Conservation (phyloP, 1,140 invertebrate species). For the Colletes gigas region DNA sequence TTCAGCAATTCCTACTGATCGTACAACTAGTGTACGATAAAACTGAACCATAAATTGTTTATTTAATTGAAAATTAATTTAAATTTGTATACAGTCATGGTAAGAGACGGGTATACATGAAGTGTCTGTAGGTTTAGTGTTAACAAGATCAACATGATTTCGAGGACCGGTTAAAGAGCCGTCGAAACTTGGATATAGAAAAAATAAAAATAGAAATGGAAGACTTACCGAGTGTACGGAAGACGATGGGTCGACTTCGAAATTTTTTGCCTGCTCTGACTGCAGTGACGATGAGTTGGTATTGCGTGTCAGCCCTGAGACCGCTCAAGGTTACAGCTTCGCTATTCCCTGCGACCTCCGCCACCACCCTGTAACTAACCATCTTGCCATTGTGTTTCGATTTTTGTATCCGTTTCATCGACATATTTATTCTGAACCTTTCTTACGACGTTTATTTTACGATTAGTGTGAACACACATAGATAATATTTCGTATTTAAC, state of each 20-base stretch:
- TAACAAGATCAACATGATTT: no score
- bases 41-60: no score
- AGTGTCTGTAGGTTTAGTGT: no score
- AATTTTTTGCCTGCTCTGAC: constrained; percentile 89
- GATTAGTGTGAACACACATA: neutral
- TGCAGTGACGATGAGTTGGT: constrained; percentile 91
- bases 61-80: no score
- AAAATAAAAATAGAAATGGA: neutral
- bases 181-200: no score
- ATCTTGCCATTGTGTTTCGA: constrained; percentile 75
- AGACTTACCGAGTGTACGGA: constrained; percentile 90
- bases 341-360: constrained; percentile 91
- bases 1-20: no score
- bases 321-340: constrained; percentile 90
- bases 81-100: no score
- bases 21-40: no score
- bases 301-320: constrained; percentile 91
- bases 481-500: neutral
- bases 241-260: constrained; percentile 91
- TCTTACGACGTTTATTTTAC: no score
- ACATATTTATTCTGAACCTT: no score
- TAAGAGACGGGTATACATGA: no score
- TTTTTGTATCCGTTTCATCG: constrained; percentile 28
- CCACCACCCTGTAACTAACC: constrained; percentile 94
- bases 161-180: no score